These are phyloP conservation scores for Otus scops DNA, from an alignment of 2,797 vertebrate species.

Conservation along the genomic window DNA sequence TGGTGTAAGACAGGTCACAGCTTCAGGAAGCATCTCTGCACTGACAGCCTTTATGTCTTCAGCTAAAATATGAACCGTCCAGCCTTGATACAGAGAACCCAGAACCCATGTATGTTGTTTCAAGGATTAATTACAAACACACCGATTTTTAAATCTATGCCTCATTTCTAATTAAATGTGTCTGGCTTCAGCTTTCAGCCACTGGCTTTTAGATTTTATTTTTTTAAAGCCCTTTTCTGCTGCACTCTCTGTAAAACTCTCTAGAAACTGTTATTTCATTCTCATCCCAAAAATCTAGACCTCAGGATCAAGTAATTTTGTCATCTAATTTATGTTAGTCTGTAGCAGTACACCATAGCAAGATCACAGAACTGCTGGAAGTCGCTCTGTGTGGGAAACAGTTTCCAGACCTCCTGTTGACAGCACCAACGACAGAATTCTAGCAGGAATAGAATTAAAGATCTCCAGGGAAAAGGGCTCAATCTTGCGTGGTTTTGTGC, in stretches of 20 bases:
- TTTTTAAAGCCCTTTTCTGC: neutral
- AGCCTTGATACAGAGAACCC: neutral
- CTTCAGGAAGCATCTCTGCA: neutral
- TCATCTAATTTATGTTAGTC: neutral
- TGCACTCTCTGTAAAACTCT: neutral
- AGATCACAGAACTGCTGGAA: neutral
- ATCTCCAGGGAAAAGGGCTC: neutral
- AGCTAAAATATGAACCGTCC: neutral
- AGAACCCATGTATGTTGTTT: neutral
- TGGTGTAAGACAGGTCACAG: neutral
- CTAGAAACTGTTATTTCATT: neutral
- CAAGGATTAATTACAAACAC: neutral
- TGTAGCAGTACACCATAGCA: neutral
- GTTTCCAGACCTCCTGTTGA: neutral
- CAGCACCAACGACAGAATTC: neutral
- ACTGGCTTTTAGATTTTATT: neutral
- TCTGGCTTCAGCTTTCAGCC: neutral
- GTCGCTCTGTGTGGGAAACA: neutral
- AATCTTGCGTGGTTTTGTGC: accelerated
- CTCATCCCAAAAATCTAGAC: neutral
- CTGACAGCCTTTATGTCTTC: neutral
- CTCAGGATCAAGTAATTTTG: neutral
- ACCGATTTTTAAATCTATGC: neutral
- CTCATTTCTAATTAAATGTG: neutral
- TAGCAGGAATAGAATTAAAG: neutral